These are phyloP conservation scores for Thereva nobilitata DNA, from an alignment of 2,888 invertebrate species.

Conservation along the genomic window DNA sequence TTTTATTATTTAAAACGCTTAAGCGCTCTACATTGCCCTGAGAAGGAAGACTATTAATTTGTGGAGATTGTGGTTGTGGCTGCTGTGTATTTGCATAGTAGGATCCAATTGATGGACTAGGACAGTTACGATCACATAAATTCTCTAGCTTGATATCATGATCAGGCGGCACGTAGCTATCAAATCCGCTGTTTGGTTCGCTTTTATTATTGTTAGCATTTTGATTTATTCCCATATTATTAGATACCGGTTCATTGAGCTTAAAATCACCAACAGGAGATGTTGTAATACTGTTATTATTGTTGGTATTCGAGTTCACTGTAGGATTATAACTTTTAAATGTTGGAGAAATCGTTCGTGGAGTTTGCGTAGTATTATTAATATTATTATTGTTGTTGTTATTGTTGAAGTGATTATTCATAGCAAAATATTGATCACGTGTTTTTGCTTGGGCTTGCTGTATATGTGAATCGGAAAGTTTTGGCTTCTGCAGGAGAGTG, in stretches of 20 bases:
- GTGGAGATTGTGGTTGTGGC: constrained; percentile 18
- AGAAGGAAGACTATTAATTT: constrained; percentile 20
- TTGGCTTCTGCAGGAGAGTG: constrained; percentile 77
- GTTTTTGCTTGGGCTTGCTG: constrained; percentile 57
- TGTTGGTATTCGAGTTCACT: constrained; percentile 27
- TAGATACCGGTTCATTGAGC: constrained; percentile 56
- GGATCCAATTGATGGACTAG: constrained; percentile 65
- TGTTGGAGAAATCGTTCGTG: constrained; percentile 37
- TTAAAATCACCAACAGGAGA: constrained; percentile 52
- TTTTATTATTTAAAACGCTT: constrained; percentile 54
- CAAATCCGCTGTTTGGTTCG: constrained; percentile 57
- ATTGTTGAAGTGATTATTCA: constrained; percentile 50
- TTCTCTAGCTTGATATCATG: constrained; percentile 56
- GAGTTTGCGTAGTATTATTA: background rate
- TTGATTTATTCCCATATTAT: constrained; percentile 45
- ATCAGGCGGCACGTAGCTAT: constrained; percentile 54
- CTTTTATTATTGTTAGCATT: constrained; percentile 47
- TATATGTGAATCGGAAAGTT: constrained; percentile 64
- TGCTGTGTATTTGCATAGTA: constrained; percentile 62
- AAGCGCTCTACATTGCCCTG: constrained; percentile 48
- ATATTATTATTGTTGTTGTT: constrained; percentile 38
- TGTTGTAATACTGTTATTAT: constrained; percentile 33
- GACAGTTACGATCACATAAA: constrained; percentile 57
- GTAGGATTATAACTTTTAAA: constrained; percentile 43
- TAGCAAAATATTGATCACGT: constrained; percentile 55